Evolutionary conservation across 2,888 invertebrate genomes (phyloP).

Genomic region (Leucophenga maculata): DNA sequence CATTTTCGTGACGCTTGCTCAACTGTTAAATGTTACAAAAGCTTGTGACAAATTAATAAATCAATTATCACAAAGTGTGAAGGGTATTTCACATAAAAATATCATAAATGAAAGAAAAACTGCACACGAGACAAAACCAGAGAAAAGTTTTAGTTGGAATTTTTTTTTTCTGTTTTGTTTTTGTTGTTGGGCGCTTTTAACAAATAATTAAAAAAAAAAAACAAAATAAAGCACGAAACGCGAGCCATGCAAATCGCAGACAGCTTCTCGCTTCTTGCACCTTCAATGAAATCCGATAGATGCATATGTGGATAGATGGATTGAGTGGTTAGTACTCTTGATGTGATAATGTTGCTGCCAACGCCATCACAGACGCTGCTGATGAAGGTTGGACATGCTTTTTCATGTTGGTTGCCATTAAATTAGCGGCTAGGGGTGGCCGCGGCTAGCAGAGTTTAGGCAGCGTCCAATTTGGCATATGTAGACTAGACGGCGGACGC

Average conservation of each 20-base stretch:
- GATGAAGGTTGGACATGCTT: constrained; percentile 5
- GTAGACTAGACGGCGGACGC: constrained; percentile 29
- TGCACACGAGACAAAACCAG: too few species aligned
- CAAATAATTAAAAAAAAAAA: constrained; percentile 37
- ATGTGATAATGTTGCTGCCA: constrained; percentile 8
- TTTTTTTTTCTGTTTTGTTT: neutral
- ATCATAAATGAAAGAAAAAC: too few species aligned
- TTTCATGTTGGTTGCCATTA: constrained; percentile 27
- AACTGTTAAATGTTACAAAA: too few species aligned
- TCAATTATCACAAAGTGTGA: too few species aligned
- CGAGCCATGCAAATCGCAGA: constrained; percentile 9
- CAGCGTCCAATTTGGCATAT: neutral
- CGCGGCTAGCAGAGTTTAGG: neutral
- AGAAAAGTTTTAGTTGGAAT: constrained; percentile 48
- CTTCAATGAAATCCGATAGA: constrained; percentile 18
- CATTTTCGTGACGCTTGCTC: too few species aligned
- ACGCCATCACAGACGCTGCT: neutral
- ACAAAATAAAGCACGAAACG: constrained; percentile 26
- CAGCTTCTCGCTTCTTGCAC: neutral
- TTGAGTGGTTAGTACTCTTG: neutral
- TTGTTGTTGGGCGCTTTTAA: constrained; percentile 45
- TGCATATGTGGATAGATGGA: neutral
- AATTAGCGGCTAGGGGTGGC: constrained; percentile 14
- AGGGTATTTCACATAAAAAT: too few species aligned
- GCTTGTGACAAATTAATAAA: too few species aligned